Conservation (phyloP, 2,888 invertebrate genomes). For the Archips crataeganus region DNA sequence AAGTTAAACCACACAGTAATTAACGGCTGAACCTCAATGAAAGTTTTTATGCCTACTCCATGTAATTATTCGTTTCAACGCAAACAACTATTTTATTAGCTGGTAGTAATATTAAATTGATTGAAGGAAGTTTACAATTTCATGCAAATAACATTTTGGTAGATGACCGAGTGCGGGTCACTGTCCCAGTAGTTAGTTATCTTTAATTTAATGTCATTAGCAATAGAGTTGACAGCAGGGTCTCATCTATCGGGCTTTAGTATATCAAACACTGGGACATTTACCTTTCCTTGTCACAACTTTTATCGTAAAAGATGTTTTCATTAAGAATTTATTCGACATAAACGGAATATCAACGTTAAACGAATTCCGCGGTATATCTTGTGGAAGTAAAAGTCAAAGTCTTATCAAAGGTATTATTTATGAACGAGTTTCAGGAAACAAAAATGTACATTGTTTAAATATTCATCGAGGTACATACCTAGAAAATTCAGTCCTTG, state of each 20-base stretch:
- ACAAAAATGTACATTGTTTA: neutral
- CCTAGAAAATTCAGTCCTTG: neutral
- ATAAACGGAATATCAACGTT: neutral
- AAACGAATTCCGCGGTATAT: constrained; percentile 4
- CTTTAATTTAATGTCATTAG: too few relatives aligned
- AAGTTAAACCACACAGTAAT: neutral
- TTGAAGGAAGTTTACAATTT: neutral
- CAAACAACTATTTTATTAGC: too few relatives aligned
- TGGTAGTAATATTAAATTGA: neutral
- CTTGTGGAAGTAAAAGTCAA: neutral
- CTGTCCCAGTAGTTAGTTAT: too few relatives aligned
- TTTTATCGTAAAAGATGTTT: constrained; percentile 2
- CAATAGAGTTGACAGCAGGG: too few relatives aligned
- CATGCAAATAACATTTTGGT: too few relatives aligned
- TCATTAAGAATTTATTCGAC: constrained; percentile 2
- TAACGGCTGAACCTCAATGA: neutral
- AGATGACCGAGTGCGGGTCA: too few relatives aligned
- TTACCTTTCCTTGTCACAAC: neutral
- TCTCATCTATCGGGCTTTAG: too few relatives aligned
- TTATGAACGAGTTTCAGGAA: neutral
- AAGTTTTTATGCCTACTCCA: neutral
- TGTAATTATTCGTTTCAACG: neutral
- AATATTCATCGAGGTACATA: neutral
- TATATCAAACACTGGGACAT: too few relatives aligned
- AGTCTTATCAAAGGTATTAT: neutral